Evolutionary conservation across 2,797 vertebrate species (phyloP).

Genomic region (Scleropages formosus): DNA sequence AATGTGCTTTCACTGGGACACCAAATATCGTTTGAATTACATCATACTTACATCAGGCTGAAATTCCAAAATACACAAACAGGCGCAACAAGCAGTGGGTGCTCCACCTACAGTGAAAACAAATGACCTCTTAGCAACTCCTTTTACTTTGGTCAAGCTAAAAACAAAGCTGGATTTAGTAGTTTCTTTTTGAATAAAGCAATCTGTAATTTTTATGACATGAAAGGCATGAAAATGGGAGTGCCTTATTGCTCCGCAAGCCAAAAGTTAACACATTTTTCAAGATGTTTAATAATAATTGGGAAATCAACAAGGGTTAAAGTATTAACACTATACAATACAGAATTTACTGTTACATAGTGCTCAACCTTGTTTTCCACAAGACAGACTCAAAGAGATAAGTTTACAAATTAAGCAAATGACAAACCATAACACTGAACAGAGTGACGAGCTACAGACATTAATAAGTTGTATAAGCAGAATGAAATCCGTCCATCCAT

Average conservation of each 20-base stretch:
- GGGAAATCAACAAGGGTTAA: conserved; percentile 1
- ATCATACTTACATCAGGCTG: conserved; percentile 66
- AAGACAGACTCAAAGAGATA: too few species aligned
- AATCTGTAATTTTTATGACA: conserved; percentile 13
- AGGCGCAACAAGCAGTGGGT: conserved; percentile 53
- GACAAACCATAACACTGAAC: too few species aligned
- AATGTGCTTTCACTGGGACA: conserved; percentile 20
- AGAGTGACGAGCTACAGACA: too few species aligned
- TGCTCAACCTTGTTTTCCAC: too few species aligned
- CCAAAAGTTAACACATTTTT: not conserved
- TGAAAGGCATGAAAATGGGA: not conserved
- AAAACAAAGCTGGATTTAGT: not conserved
- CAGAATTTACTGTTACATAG: not conserved
- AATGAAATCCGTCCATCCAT: too few species aligned
- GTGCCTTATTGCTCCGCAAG: not conserved
- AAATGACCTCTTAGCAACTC: conserved; percentile 30
- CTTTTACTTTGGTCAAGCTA: not conserved
- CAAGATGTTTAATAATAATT: not conserved
- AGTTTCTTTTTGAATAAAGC: too few species aligned
- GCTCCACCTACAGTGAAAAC: conserved; percentile 58
- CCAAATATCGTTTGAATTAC: not conserved
- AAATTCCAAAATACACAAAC: conserved; percentile 76
- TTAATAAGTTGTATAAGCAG: too few species aligned
- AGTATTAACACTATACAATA: conserved; percentile 4
- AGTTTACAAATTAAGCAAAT: too few species aligned